Conservation (phyloP, 2,888 invertebrate species). For the Crossocerus cetratus region DNA sequence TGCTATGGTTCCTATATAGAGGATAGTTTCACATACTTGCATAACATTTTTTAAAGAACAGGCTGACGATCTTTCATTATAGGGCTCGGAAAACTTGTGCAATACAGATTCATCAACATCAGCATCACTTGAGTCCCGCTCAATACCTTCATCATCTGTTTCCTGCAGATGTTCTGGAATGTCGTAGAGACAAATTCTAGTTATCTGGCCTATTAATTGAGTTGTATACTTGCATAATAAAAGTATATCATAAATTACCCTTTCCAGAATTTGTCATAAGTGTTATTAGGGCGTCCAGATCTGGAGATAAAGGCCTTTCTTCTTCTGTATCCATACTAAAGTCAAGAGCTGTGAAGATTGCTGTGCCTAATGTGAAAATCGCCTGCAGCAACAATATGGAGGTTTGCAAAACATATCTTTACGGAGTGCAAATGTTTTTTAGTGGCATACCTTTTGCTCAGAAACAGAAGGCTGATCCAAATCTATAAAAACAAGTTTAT, state of each 20-base stretch:
- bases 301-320: conserved; percentile 90
- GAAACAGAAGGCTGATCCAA: conserved; percentile 50
- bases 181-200: neutral
- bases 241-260: too few species aligned
- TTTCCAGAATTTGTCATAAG: conserved; percentile 84
- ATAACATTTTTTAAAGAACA: conserved; percentile 80
- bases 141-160: conserved; percentile 93
- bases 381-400: conserved; percentile 79
- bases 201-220: neutral
- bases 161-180: conserved; percentile 78
- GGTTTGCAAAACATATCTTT: neutral
- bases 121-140: conserved; percentile 88
- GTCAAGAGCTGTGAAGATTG: conserved; percentile 93
- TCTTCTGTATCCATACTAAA: conserved; percentile 91
- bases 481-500: conserved; percentile 40
- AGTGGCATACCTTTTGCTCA: conserved; percentile 56
- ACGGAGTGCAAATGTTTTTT: neutral
- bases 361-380: conserved; percentile 87
- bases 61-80: conserved; percentile 67
- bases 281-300: conserved; percentile 90
- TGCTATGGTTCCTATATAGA: too few species aligned
- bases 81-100: conserved; percentile 54
- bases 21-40: conserved; percentile 76
- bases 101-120: conserved; percentile 70
- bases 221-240: neutral